Conservation (phyloP, 2,113 vertebrate species). For the Butorides virescens region DNA sequence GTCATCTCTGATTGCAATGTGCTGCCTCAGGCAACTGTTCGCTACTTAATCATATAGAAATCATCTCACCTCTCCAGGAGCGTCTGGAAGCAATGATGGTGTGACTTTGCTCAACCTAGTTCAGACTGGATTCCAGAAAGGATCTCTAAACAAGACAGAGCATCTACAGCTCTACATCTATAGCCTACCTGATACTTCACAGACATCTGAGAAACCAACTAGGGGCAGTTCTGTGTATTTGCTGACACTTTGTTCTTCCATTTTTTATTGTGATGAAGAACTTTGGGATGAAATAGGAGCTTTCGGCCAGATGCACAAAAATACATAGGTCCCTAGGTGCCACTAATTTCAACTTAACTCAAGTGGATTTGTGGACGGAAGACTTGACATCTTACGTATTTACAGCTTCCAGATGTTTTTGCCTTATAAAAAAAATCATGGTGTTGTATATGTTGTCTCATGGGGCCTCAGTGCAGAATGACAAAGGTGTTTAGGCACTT, state of each 20-base stretch:
- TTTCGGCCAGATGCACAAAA: not conserved
- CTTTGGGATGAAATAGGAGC: not conserved
- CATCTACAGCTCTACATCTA: not conserved
- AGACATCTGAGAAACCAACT: not conserved
- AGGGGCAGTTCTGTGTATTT: not conserved
- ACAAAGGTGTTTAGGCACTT: not conserved
- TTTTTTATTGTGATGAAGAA: not conserved
- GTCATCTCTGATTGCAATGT: not conserved
- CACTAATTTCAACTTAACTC: not conserved
- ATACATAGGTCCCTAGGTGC: not conserved
- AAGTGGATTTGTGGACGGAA: not conserved
- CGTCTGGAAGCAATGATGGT: not conserved
- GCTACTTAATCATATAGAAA: not conserved
- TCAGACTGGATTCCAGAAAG: not conserved
- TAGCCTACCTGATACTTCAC: not conserved
- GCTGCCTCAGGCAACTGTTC: not conserved
- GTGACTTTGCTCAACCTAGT: not conserved
- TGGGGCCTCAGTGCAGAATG: not conserved
- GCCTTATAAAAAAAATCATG: not conserved
- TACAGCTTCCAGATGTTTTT: slow-evolving; percentile 31
- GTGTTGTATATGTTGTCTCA: not conserved
- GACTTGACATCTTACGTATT: not conserved
- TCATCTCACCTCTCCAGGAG: not conserved
- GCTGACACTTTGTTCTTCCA: not conserved
- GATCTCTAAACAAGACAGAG: not conserved